Evolutionary conservation across 2,888 invertebrate genomes (phyloP), one percentile per base, ranked within the genome.

Genomic region (Drosophila dives): DNA sequence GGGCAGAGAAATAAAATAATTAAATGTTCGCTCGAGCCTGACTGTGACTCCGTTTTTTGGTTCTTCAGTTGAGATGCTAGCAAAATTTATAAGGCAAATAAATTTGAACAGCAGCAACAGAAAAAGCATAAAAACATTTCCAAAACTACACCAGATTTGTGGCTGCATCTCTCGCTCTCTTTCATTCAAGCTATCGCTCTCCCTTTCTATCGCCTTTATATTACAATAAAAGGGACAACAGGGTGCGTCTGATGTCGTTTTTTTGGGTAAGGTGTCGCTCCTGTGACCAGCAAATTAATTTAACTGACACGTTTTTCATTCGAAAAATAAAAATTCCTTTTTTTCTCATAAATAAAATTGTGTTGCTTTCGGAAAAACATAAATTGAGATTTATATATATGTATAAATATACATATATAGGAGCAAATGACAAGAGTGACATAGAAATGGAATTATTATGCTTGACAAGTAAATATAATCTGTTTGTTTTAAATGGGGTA

Each of bases 31-130:
- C 53, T 64, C 58, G 40, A 64, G 67, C 72, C 51, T 55, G 38
- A 50, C 53, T 56, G 53, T 55, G 33, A 49, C 49, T 58, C 61
- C 36, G 34, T 60, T 67, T 73, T 61, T 61, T 61, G 36, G 45
- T 51, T 64, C 70, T 64, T 67, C 68, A 72, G 64, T 83, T 77
- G 80, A 85, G 88, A 72, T 85, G 86, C 86, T 79, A 79, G 64
- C 81, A 85, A 84, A 86, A 84, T 86, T 86, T 86, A 84, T 84
- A 86, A 86, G 84, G 81, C 85, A 83, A 83, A 82, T 82, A 82
- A 82, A 82, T 82, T 86, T 77, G 65, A 77, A 69, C 74, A 77
- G 67, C 71, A 51, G 40, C 53, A 81, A 40, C 60, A 81, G 45
- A 17, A 80, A 64, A 64, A 49, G 59, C 77, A 72, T 61, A 77